Percentiles rank a stretch among this genome's conserved stretches.
Conservation (phyloP, 2,797 vertebrate genomes). For the Pantherophis vulpinus region DNA sequence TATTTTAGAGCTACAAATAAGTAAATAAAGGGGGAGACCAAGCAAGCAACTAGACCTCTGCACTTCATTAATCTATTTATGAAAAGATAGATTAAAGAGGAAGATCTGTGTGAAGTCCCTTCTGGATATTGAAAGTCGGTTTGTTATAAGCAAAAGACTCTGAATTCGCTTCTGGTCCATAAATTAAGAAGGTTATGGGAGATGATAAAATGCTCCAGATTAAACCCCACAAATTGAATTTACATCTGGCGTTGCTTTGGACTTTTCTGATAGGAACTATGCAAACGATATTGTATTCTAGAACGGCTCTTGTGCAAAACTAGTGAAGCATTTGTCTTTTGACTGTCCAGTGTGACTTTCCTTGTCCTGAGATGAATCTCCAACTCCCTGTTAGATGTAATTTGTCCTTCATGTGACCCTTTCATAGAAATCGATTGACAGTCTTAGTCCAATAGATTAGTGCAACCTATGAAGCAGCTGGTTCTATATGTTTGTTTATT, state of each 20-base stretch:
- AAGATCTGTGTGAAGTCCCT: neutral
- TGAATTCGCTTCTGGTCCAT: neutral
- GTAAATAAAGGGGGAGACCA: neutral
- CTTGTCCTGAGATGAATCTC: neutral
- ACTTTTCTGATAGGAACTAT: neutral
- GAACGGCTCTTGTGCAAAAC: neutral
- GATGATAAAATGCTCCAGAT: neutral
- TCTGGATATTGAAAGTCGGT: neutral
- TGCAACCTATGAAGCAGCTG: neutral
- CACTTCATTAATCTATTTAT: neutral
- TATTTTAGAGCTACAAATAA: neutral
- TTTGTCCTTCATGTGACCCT: constrained; percentile 11
- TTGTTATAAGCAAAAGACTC: neutral
- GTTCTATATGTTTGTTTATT: neutral
- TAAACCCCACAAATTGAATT: neutral
- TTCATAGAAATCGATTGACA: neutral
- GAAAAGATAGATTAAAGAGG: neutral
- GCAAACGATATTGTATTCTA: neutral
- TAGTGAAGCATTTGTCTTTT: neutral
- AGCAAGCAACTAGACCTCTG: neutral
- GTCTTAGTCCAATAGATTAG: neutral
- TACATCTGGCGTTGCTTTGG: neutral
- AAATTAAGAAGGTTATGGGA: neutral
- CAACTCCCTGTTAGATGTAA: neutral
- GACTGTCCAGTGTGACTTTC: neutral